Percentiles rank a stretch among this genome's conserved stretches.
These are phyloP conservation scores for Drosophila paranaensis DNA, from an alignment of 2,888 invertebrate species.

Conservation along the genomic window DNA sequence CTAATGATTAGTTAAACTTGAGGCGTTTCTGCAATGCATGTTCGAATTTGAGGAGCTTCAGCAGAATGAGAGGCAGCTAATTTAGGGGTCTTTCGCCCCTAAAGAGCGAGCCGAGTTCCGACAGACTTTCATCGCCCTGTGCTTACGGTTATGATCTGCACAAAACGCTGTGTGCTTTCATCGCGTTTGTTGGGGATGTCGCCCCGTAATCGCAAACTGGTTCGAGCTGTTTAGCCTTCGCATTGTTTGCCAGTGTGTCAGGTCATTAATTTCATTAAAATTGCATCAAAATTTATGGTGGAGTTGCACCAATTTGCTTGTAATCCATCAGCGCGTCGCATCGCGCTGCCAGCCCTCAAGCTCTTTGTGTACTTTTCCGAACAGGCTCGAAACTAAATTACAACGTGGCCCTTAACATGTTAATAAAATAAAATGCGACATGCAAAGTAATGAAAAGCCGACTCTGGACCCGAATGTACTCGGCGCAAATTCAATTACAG, in stretches of 20 bases:
- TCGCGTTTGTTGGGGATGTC: constrained; percentile 45
- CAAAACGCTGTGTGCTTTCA: constrained; percentile 47
- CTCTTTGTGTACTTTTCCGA: constrained; percentile 46
- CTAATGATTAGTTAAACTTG: constrained; percentile 39
- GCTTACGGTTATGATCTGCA: constrained; percentile 31
- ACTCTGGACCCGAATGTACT: constrained; percentile 5
- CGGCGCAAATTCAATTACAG: constrained; percentile 69
- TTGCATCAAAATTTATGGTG: constrained; percentile 66
- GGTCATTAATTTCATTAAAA: constrained; percentile 76
- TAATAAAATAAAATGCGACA: constrained; percentile 70
- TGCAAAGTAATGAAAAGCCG: constrained; percentile 42
- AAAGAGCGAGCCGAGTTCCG: constrained; percentile 17
- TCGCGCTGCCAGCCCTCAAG: constrained; percentile 49
- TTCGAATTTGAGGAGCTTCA: background rate
- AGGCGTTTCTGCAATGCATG: constrained; percentile 37
- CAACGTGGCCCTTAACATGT: constrained; percentile 71
- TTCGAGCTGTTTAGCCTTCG: constrained; percentile 37
- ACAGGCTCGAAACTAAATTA: constrained; percentile 61
- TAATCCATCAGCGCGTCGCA: constrained; percentile 68
- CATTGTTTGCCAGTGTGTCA: constrained; percentile 50
- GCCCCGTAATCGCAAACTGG: constrained; percentile 37
- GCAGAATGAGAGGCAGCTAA: background rate
- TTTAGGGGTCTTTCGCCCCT: constrained; percentile 40
- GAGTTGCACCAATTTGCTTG: constrained; percentile 61
- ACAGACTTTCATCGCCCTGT: constrained; percentile 56